Evolutionary conservation across 2,888 invertebrate species (phyloP), one percentile per base, ranked within the genome.

Genomic region (Drosophila helvetica): DNA sequence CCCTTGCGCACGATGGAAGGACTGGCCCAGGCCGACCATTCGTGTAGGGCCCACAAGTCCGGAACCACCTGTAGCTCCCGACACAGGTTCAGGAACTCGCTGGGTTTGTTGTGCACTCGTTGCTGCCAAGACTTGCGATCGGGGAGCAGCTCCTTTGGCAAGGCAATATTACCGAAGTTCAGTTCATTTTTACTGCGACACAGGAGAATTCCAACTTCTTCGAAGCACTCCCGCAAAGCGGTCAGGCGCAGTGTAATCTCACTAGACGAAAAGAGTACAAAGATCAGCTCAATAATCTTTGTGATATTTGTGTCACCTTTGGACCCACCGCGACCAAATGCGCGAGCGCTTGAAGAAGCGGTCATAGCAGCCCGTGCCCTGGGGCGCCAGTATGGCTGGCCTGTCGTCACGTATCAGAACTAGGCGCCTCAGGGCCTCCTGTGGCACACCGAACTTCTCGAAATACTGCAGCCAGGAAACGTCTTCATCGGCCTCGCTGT

Each of bases 141-240:
- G 2, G 59, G 48, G 73, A 93, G 92, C 75, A 93, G 92, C 75
- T 93, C 91, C 65, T 92, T 66, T 33, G 52, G 63, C 9, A 50
- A 33, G 19, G 52, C 50, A 3, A 59, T 56, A 2, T 83, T 88
- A 19, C 93, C 92, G 86, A 92, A 93, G 57, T 88, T 90, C 45
- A 92, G 85, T 54, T 93, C 92, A 38, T 89, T 90, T 10, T 91
- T 91, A 38, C 90, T 93, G 84, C 93, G 94, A 86, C 96, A 95
- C 17, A 96, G 89, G 25, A 96, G 92, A 60, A 98, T 92, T 1
- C 98, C 98, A 75, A 96, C 94, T 91, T 98, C 98, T 91, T 98
- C 98, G 93, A 98, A 98, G 25, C 97, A 96, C 92, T 98, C 98
- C 50, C 96, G 92, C 69, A 98, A 95, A 1, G 98, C 97, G 58